These are phyloP conservation scores for Aptenodytes patagonicus DNA, from an alignment of 2,113 vertebrate genomes.

Conservation along the genomic window DNA sequence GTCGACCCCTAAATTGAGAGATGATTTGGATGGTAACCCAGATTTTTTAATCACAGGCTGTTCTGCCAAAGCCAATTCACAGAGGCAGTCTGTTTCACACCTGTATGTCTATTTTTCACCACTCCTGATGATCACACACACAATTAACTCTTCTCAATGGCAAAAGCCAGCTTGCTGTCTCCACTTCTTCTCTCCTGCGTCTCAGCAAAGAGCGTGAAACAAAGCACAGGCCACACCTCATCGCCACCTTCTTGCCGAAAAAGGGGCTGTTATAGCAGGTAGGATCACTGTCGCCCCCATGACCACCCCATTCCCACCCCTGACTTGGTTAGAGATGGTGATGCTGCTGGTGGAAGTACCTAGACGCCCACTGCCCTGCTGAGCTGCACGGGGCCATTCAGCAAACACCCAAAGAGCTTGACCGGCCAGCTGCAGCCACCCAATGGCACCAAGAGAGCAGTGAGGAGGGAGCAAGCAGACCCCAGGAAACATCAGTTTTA, in stretches of 20 bases:
- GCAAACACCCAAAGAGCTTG: not conserved
- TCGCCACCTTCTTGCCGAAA: not conserved
- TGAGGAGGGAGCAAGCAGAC: not conserved
- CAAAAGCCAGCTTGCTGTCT: not conserved
- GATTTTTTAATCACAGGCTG: not conserved
- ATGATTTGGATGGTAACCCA: not conserved
- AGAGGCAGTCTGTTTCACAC: not conserved
- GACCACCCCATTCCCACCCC: rapidly evolving
- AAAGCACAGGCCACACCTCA: not conserved
- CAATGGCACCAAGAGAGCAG: not conserved
- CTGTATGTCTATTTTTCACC: not conserved
- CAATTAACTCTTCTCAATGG: not conserved
- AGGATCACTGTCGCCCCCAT: not conserved
- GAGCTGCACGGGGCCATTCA: not conserved
- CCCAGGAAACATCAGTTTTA: not conserved
- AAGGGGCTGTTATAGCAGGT: not conserved
- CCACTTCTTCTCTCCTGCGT: not conserved
- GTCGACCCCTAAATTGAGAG: not conserved
- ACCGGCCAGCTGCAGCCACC: not conserved
- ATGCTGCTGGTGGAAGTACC: not conserved
- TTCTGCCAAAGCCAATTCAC: not conserved
- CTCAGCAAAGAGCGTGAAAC: not conserved
- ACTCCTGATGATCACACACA: not conserved
- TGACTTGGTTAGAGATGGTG: too few species aligned
- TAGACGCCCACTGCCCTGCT: not conserved